Evolutionary conservation across 1,140 invertebrate genomes (phyloP), one percentile per base, ranked within the genome.

Genomic region (Bombus polaris): DNA sequence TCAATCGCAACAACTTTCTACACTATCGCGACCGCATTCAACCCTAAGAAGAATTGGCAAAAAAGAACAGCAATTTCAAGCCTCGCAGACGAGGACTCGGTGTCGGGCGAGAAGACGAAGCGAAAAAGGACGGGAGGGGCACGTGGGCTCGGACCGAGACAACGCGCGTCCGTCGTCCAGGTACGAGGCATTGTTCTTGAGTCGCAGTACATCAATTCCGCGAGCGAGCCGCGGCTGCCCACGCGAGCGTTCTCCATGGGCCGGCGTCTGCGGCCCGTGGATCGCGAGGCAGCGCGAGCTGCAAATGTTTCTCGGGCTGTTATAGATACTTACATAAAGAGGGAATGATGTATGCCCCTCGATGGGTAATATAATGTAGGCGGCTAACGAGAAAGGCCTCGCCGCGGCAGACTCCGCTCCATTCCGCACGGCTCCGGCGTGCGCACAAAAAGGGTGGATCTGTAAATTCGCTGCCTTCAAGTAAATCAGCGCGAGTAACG

Each of bases 331-430:
- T 92, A 92, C 92, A 92, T 94, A 92, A 93, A 93, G 93, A 93
- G 90, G 78, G 90, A 94, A 94, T 94, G 94, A 95, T 94, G 93
- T 93, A 95, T 94, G 92, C 89, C 89, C 87, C 88, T 92, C 94
- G 89, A 94, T 95, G 90, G 92, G 91, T 94, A 94, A 95, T 94
- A 94, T 94, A 95, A 94, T 93, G 93, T 94, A 93, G 94, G 93
- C 93, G 94, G 94, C 91, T 94, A 94, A 95, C 93, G 94, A 94
- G 93, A 94, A 94, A 94, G 92, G 6, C 70, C 25, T 39, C 13
- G 28, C 39, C 28, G 9, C 39, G 86, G 25, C 9, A 81, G 68
- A 53, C 37, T 66, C 57, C 22, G 53, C 32, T 39, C 44, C 15
- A 15, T 22, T 65, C 37, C 28, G 75, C 22, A 25, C 25, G 47